Base-by-base conservation (phyloP, 2,888 invertebrate genomes). In the Agrotis exclamationis region DNA sequence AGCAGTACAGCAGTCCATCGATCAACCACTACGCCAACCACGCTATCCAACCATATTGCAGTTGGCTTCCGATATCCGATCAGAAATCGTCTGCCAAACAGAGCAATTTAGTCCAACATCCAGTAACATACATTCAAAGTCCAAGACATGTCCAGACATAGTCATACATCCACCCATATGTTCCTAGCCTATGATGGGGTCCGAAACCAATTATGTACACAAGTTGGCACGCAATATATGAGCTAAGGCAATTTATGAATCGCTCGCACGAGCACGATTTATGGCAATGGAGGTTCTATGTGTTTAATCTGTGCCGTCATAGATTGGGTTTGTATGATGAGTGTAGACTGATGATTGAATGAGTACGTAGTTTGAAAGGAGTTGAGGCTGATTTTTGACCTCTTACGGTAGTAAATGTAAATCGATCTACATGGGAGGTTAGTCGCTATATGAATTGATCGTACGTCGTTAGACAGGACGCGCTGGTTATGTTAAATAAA, bases 191-290 rank as follows among this genome's bases (percentile, higher is more conserved):
- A 88, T 89, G 33, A 88, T 89, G 33, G 69, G 56, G 65, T 79
- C 73, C 63, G 87, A 91, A 92, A 91, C 91, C 93, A 93, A 93
- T 93, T 92, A 93, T 90, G 91, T 88, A 88, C 92, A 88, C 90
- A 89, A 90, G 89, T 89, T 91, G 91, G 87, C 88, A 85, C 89
- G 87, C 88, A 85, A 91, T 91, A 87, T 90, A 90, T 89, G 89
- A 88, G 83, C 84, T 84, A 83, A 84, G 83, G 85, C 81, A 85
- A 89, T 88, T 88, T 90, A 90, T 90, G 85, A 83, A 74, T 81
- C 69, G 83, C 80, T 71, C 69, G 74, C 74, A 81, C 79, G 81
- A 28, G 66, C 45, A 66, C 70, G 51, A 84, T 84, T 82, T 82
- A 84, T 74, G 73, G 60, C 28, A 39, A 70, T 22, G 57, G 54